Evolutionary conservation across 1,140 invertebrate species (phyloP).

Genomic region (Atopsyche davidsoni): DNA sequence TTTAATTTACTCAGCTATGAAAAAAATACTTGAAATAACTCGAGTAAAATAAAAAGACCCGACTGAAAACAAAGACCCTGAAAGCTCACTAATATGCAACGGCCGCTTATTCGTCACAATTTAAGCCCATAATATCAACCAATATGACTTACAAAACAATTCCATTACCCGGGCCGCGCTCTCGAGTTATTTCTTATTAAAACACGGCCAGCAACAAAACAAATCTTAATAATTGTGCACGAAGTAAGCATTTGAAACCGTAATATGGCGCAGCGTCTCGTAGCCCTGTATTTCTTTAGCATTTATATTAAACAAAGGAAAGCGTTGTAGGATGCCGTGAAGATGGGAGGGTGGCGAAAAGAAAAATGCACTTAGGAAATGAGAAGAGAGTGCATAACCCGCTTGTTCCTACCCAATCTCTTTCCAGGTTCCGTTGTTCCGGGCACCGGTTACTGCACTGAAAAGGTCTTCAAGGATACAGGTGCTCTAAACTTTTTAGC

Average conservation of each 20-base stretch:
- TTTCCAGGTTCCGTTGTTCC: conserved; percentile 12
- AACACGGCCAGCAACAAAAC: conserved; percentile 19
- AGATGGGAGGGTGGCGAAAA: conserved; percentile 15
- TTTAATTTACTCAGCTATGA: no score
- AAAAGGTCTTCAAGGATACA: no score
- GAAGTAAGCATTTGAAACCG: conserved; percentile 14
- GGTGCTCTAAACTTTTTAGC: no score
- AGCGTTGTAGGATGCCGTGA: neutral
- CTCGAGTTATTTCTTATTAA: conserved; percentile 18
- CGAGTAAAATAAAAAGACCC: no score
- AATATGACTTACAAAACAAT: no score
- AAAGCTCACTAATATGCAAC: no score
- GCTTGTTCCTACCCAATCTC: conserved; percentile 19
- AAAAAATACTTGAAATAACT: no score
- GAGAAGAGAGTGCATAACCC: conserved; percentile 28
- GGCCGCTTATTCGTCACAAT: no score
- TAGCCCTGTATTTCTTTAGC: conserved; percentile 27
- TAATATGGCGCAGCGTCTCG: conserved; percentile 8
- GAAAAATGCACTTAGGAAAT: conserved; percentile 31
- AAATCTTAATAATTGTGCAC: conserved; percentile 23
- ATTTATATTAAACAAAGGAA: conserved; percentile 31
- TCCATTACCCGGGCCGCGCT: no score
- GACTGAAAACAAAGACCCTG: no score
- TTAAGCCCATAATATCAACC: no score
- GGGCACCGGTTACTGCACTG: no score